These are phyloP conservation scores for Hipparchia semele DNA, from an alignment of 2,888 invertebrate genomes.

Conservation along the genomic window DNA sequence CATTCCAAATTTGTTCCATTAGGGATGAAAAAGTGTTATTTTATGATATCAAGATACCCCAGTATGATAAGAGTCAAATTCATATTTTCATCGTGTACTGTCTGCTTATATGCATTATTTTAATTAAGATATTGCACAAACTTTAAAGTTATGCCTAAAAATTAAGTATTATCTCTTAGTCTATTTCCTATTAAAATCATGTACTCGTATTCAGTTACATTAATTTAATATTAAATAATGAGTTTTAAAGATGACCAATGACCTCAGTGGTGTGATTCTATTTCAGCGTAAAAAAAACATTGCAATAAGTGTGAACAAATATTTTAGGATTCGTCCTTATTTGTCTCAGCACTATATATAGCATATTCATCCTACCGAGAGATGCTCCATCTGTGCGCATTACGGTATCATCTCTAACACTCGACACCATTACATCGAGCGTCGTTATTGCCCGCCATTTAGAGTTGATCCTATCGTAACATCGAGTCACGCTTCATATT, in stretches of 20 bases:
- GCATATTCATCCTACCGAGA: not conserved
- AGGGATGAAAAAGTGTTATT: constrained; percentile 23
- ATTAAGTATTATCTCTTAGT: no score
- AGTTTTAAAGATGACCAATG: no score
- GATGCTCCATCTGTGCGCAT: constrained; percentile 29
- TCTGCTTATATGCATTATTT: no score
- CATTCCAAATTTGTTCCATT: constrained; percentile 27
- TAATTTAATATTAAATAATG: no score
- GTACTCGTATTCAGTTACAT: no score
- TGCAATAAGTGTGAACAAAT: not conserved
- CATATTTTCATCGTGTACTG: not conserved
- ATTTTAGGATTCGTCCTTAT: not conserved
- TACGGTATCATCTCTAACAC: constrained; percentile 33
- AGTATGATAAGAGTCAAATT: not conserved
- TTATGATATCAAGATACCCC: not conserved
- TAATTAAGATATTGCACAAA: no score
- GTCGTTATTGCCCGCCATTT: constrained; percentile 37
- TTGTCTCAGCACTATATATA: not conserved
- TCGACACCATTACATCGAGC: constrained; percentile 34
- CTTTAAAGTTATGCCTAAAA: no score
- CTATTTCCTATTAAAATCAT: no score
- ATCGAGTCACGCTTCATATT: constrained; percentile 19
- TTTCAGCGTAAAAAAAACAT: not conserved
- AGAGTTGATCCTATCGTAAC: constrained; percentile 31
- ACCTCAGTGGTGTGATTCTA: no score